phyloP scores from a whole-genome alignment of 2,797 vertebrate genomes.

The Periophthalmus magnuspinnatus region DNA sequence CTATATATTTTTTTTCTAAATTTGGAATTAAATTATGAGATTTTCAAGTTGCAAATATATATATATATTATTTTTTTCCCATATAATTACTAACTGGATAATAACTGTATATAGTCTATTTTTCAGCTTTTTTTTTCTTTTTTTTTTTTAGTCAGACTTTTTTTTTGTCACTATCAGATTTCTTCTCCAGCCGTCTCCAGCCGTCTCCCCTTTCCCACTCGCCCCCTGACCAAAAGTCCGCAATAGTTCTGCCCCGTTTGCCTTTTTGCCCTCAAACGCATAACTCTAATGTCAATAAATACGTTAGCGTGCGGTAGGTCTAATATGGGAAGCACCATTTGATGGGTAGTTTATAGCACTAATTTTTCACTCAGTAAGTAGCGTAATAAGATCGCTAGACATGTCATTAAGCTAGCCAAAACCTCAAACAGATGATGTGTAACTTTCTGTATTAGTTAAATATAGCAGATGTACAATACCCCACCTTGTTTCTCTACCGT shows the following conservation, averaged over 20 bases:
- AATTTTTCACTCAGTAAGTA: slow-evolving; percentile 11
- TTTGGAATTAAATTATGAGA: too few relatives aligned
- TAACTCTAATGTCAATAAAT: slow-evolving; percentile 10
- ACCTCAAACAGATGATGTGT: slow-evolving; percentile 11
- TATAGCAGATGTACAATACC: slow-evolving; percentile 1
- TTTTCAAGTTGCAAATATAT: too few relatives aligned
- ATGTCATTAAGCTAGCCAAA: slow-evolving; percentile 1
- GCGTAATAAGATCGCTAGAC: slow-evolving; percentile 1
- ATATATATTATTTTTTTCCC: too few relatives aligned
- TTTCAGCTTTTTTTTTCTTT: neutral
- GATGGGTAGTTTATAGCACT: slow-evolving; percentile 3
- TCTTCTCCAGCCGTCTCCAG: neutral
- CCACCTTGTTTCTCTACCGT: neutral
- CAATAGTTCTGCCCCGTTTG: slow-evolving; percentile 1
- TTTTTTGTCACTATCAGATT: neutral
- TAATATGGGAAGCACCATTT: slow-evolving; percentile 6
- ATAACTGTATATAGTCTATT: too few relatives aligned
- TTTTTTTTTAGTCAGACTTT: too few relatives aligned
- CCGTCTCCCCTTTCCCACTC: neutral
- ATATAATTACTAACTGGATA: neutral
- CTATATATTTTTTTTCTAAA: too few relatives aligned
- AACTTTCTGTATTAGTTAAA: slow-evolving; percentile 8
- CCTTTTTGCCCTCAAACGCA: neutral
- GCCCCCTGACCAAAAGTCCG: neutral
- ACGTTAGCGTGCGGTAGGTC: slow-evolving; percentile 9